Conservation (phyloP, 2,797 vertebrate genomes). For the Aulostomus chinensis region DNA sequence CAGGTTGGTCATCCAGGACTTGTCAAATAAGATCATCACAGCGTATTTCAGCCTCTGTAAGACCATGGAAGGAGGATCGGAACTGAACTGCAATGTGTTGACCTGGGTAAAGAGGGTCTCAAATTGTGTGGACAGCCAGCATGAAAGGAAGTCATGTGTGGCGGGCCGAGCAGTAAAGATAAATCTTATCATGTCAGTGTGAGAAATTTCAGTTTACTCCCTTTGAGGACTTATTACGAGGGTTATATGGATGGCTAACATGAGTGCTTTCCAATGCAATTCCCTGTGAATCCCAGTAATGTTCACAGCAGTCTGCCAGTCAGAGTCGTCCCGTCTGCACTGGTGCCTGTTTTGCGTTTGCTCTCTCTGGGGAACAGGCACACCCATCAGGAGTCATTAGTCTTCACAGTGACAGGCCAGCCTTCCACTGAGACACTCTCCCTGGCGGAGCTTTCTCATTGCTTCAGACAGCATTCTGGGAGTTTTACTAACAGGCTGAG, state of each 20-base stretch:
- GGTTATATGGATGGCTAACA: constrained; percentile 14
- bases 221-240: constrained; percentile 47
- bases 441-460: constrained; percentile 54
- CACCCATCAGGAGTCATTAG: constrained; percentile 75
- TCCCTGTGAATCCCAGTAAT: not conserved
- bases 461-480: constrained; percentile 50
- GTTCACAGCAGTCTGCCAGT: constrained; percentile 29
- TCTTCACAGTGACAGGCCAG: constrained; percentile 63
- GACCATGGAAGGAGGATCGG: constrained; percentile 46
- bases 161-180: constrained; percentile 30
- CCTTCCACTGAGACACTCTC: constrained; percentile 59
- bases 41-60: constrained; percentile 38
- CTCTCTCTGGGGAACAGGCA: constrained; percentile 55
- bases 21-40: constrained; percentile 64
- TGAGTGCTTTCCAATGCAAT: constrained; percentile 2
- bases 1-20: constrained; percentile 62
- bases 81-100: constrained; percentile 51
- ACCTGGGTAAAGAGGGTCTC: constrained; percentile 47
- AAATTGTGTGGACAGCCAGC: constrained; percentile 41
- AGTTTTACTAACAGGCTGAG: constrained; percentile 66
- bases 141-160: constrained; percentile 40
- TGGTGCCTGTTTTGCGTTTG: constrained; percentile 46
- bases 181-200: constrained; percentile 36
- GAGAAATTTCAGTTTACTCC: constrained; percentile 17
- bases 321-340: constrained; percentile 38